Base-by-base conservation (phyloP, 2,113 vertebrate species). In the Desmodus rotundus region DNA sequence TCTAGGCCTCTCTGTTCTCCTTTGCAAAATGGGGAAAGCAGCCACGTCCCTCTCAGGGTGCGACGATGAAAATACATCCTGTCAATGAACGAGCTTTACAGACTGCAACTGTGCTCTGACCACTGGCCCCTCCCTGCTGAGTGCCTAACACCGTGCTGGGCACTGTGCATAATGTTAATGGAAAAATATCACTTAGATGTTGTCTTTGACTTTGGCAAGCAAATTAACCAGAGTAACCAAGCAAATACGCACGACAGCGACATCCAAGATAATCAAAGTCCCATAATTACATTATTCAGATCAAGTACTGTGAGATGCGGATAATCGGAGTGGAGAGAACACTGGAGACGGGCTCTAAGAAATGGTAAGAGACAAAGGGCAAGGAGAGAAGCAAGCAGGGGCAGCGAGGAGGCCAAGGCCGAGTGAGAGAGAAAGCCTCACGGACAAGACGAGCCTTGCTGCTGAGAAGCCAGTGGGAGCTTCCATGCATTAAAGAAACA, bases 221-320 rank as follows among this genome's bases (percentile, higher is more conserved):
- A 95, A 78, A 91, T 65, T 50, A 41, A 17, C 43, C 67, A 52
- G 54, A 94, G 73, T 50, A 73, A 91, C 36, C 70, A 94, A 73
- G n/a, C 78, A 93, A 91, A 77, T 24, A 41, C 1, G n/a, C 16
- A 33, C 5, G 70, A 56, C 72, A 54, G 24, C 74, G 68, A 10
- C 38, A 80, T 58, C 28, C 50, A 20, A 28, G 63, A 38, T 63
- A 73, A 41, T 22, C 87, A 19, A 81, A 28, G 70, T 82, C 38
- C 91, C 58, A 82, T 11, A 56, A 54, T n/a, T 87, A 65, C 24
- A 19, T 50, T 81, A 73, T 63, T 93, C 58, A 73, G 81, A 73
- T 17, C 61, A 81, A 38, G 77, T 38, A 16, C 77, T 58, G 26
- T 54, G 36, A 47, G 38, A 41, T 67, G 54, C 36, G 28, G 73